Evolutionary conservation across 2,113 vertebrate species (phyloP), one percentile per base, ranked within the genome.

Genomic region (Chaetodon trifascialis): DNA sequence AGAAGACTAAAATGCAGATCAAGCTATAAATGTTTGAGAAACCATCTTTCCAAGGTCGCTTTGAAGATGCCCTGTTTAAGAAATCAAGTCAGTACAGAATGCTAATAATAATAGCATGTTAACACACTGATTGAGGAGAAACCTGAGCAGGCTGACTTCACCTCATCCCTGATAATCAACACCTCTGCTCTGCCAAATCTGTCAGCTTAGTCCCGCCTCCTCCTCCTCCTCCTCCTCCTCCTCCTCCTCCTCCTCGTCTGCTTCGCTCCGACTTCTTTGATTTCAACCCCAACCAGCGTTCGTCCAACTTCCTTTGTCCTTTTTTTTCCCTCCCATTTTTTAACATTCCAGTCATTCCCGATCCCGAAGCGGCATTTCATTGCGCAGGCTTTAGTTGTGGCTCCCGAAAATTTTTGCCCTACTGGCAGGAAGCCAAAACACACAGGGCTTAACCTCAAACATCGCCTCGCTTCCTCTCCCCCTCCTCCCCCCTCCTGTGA

Each of bases 281-380:
- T 44, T 73, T 64, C 40, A 12, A 25, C 9, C 63, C 51, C 6
- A 0, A 66, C 51, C 74, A 54, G 44, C 36, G 1, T 30, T 30
- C 30, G 4, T 65, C 49, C 44, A 19, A 34, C 66, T 81, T 44
- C 63, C 60, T 84, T 89, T 86, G 51, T 76, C 14, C 46, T 7
- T 23, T 49, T 30, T 47, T 49, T 21, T 11, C 30, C 11, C 5
- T 51, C 44, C 12, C 15, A 16, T 64, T 78, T 81, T 88, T 73
- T 38, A 11, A 60, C 86, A 88, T 92, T 92, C 86, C 91, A 79
- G 23, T 79, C 87, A 79, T 91, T 92, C 89, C 68, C 86, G 66
- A 80, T 80, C 56, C 36, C 7, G 1, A 7, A 21, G 40, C 25
- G 9, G 56, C 40, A 30, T 83, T 83, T 80, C 82, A 17, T 12